Conservation (phyloP, 2,888 invertebrate species). For the Bombylius discolor region DNA sequence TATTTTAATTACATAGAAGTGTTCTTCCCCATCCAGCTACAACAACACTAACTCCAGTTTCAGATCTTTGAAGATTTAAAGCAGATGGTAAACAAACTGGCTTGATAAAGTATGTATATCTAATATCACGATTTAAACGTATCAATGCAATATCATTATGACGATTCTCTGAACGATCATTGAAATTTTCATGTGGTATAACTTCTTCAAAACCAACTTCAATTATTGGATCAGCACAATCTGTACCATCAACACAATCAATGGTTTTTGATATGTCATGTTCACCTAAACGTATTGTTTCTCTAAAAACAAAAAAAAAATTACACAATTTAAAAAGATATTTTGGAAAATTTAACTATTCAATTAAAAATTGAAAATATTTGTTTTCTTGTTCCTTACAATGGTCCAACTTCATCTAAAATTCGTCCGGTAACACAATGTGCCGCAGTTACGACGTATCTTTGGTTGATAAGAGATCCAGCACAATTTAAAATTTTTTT, state of each 20-base stretch:
- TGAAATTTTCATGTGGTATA: constrained; percentile 52
- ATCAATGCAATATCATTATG: constrained; percentile 60
- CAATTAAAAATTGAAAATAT: background rate
- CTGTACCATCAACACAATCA: constrained; percentile 30
- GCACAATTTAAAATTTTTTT: constrained; percentile 43
- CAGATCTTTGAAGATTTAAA: constrained; percentile 11
- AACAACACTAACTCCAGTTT: constrained; percentile 25
- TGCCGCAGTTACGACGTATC: constrained; percentile 48
- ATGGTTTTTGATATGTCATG: constrained; percentile 25
- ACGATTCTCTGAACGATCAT: constrained; percentile 43
- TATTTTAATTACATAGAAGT: constrained; percentile 24
- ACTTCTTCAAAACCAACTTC: constrained; percentile 48
- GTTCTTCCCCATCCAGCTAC: constrained; percentile 54
- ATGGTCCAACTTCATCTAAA: constrained; percentile 37
- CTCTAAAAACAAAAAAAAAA: constrained; percentile 18
- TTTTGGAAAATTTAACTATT: background rate
- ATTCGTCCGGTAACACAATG: constrained; percentile 46
- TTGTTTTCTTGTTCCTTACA: constrained; percentile 41
- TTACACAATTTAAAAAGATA: background rate
- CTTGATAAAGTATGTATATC: constrained; percentile 41
- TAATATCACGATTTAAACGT: constrained; percentile 43
- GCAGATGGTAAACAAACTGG: constrained; percentile 47
- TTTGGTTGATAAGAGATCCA: constrained; percentile 53
- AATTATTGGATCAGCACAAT: constrained; percentile 41
- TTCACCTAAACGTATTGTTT: constrained; percentile 28